phyloP scores from a whole-genome alignment of 2,797 vertebrate genomes.

The Clarias platycephalus region DNA sequence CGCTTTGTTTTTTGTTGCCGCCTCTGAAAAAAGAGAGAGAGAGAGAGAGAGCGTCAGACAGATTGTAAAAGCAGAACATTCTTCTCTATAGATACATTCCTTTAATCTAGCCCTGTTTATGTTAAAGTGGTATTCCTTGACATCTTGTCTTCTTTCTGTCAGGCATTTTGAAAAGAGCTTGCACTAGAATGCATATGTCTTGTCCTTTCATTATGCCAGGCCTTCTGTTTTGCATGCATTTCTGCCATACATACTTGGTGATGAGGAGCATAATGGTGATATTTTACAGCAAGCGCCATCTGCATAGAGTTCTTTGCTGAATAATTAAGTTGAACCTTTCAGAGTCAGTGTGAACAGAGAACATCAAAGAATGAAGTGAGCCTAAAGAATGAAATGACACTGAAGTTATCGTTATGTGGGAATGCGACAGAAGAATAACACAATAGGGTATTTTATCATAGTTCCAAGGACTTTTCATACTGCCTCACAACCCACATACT shows the following conservation, averaged over 20 bases:
- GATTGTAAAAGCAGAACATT: conserved; percentile 72
- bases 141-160: conserved; percentile 34
- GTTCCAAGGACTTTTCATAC: conserved; percentile 29
- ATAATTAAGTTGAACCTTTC: conserved; percentile 59
- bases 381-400: conserved; percentile 49
- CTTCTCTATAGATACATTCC: conserved; percentile 51
- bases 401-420: conserved; percentile 5
- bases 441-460: conserved; percentile 35
- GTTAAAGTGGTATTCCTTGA: conserved; percentile 28
- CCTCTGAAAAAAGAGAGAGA: conserved; percentile 84
- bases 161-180: conserved; percentile 43
- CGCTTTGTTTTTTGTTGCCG: conserved; percentile 92
- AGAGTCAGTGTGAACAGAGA: conserved; percentile 46
- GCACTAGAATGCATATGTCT: conserved; percentile 49
- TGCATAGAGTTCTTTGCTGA: conserved; percentile 57
- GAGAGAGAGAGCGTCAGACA: conserved; percentile 75
- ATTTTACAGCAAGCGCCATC: conserved; percentile 58
- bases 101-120: conserved; percentile 48
- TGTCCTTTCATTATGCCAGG: conserved; percentile 54
- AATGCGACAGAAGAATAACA: conserved; percentile 37
- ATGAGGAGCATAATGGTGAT: conserved; percentile 54
- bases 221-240: conserved; percentile 53
- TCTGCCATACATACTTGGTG: conserved; percentile 52
- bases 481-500: conserved; percentile 8
- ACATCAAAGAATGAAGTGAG: conserved; percentile 48